Evolutionary conservation across 2,888 invertebrate species (phyloP).

Genomic region (Clusia tigrina): DNA sequence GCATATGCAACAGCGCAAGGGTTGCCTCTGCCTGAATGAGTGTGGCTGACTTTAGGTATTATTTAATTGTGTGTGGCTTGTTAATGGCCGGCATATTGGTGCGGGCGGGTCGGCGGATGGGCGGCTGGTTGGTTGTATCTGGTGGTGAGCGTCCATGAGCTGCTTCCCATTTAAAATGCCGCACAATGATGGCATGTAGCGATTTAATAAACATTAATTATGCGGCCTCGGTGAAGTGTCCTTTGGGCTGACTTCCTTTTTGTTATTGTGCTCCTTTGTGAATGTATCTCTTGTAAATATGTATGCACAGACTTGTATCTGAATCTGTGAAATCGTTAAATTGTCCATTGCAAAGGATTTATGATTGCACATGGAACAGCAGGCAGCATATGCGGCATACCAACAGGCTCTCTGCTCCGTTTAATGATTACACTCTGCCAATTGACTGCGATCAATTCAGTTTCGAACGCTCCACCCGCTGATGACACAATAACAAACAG

Average conservation of each 20-base stretch:
- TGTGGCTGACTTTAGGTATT: background rate
- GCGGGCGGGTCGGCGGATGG: background rate
- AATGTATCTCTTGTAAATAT: background rate
- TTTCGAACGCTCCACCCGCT: background rate
- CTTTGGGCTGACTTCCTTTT: background rate
- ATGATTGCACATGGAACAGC: background rate
- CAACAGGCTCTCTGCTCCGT: background rate
- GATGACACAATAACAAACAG: no score
- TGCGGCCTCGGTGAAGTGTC: background rate
- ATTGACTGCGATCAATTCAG: background rate
- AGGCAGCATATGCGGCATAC: no score
- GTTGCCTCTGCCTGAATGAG: conserved; percentile 21
- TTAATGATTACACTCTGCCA: no score
- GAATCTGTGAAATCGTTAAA: background rate
- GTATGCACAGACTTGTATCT: background rate
- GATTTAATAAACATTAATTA: conserved; percentile 13
- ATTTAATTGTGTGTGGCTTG: background rate
- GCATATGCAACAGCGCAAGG: conserved; percentile 12
- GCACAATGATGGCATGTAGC: conserved; percentile 1
- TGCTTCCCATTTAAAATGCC: background rate
- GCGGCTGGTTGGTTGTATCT: background rate
- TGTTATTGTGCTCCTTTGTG: background rate
- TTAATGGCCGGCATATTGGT: background rate
- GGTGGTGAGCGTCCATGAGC: background rate
- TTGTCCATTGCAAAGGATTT: background rate